phyloP scores from a whole-genome alignment of 2,113 vertebrate species.

The Pao palembangensis region DNA sequence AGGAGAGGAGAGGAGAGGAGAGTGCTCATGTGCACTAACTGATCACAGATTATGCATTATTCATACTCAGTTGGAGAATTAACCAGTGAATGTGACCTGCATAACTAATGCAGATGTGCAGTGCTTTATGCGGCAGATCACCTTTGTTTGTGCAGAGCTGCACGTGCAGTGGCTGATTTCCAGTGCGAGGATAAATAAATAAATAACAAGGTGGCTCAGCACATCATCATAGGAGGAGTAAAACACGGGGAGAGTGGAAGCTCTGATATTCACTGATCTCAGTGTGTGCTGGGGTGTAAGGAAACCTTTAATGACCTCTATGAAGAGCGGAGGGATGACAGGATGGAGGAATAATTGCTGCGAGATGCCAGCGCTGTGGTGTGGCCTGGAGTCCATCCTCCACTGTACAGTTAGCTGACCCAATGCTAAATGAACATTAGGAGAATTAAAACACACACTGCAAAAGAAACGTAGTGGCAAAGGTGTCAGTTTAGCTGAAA shows the following conservation, averaged over 20 bases:
- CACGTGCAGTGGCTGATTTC: background rate
- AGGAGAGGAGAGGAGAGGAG: background rate
- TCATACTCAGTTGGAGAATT: slow-evolving; percentile 33
- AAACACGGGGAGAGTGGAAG: too few relatives aligned
- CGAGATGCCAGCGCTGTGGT: background rate
- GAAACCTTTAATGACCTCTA: slow-evolving; percentile 50
- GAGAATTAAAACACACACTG: too few relatives aligned
- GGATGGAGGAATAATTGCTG: slow-evolving; percentile 36
- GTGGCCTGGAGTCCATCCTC: too few relatives aligned
- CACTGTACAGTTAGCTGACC: background rate
- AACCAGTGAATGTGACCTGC: slow-evolving; percentile 14
- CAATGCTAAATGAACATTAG: background rate
- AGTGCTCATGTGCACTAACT: slow-evolving; percentile 30
- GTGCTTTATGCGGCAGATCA: too few relatives aligned
- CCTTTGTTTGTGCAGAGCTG: background rate
- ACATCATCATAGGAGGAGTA: too few relatives aligned
- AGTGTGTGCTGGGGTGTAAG: background rate
- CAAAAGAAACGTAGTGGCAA: too few relatives aligned
- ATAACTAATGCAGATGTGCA: slow-evolving; percentile 3
- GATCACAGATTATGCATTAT: slow-evolving; percentile 42
- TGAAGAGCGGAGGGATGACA: slow-evolving; percentile 34
- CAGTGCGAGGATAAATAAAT: too few relatives aligned
- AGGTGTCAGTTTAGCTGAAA: too few relatives aligned
- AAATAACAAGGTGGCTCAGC: too few relatives aligned
- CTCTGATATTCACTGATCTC: too few relatives aligned